Percentiles rank a stretch among this genome's conserved stretches.
Conservation (phyloP, 2,797 vertebrate genomes). For the Muraenolepis orangiensis region DNA sequence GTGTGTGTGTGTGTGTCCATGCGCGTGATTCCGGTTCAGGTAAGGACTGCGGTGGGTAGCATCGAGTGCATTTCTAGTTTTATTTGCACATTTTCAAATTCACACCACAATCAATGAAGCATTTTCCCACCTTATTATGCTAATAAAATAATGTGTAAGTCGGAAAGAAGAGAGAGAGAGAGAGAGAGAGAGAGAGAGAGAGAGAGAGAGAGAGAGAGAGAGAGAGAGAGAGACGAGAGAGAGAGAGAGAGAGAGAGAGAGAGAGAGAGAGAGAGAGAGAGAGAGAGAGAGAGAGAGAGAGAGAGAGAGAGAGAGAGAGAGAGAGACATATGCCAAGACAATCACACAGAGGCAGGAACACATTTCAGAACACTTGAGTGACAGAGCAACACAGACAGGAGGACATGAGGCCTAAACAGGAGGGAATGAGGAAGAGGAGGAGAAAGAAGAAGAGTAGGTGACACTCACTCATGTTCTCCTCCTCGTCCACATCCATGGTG, state of each 20-base stretch:
- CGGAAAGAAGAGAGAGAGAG: neutral
- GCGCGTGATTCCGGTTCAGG: too few relatives aligned
- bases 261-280: neutral
- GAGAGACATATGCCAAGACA: conserved; percentile 28
- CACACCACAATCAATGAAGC: neutral
- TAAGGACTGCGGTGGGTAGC: too few relatives aligned
- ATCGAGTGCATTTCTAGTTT: neutral
- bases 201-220: neutral
- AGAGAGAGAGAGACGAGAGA: neutral
- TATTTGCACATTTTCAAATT: neutral
- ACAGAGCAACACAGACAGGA: conserved; percentile 17
- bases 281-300: conserved; percentile 19
- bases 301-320: conserved; percentile 24
- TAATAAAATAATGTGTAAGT: neutral
- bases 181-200: neutral
- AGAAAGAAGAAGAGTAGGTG: neutral
- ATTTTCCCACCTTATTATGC: neutral
- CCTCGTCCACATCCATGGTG: conserved; percentile 90
- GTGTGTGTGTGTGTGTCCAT: too few relatives aligned
- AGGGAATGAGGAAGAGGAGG: neutral
- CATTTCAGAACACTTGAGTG: too few relatives aligned
- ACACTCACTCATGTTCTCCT: conserved; percentile 98
- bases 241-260: neutral
- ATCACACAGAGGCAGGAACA: neutral
- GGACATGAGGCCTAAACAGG: conserved; percentile 8